Conservation (phyloP, 1,140 invertebrate genomes). For the Cotesia chilonis region DNA sequence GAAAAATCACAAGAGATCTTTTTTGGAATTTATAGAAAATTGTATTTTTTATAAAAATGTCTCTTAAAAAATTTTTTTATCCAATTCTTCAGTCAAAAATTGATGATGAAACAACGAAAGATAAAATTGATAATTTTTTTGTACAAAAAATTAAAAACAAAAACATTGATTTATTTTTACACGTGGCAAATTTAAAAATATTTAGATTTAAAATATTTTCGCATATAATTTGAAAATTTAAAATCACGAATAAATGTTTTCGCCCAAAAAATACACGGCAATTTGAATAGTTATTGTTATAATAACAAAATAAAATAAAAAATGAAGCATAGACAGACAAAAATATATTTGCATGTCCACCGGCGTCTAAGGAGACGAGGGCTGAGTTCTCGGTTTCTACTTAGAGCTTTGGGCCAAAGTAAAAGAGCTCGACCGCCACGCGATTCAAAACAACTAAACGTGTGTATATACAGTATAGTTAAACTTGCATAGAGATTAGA, state of each 20-base stretch:
- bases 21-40: too few relatives aligned
- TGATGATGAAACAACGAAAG: too few relatives aligned
- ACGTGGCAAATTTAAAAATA: too few relatives aligned
- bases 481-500: background rate
- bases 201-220: too few relatives aligned
- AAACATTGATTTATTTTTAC: too few relatives aligned
- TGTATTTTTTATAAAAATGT: too few relatives aligned
- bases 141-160: too few relatives aligned
- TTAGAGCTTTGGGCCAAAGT: background rate
- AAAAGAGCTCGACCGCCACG: background rate
- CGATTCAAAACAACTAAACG: background rate
- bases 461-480: background rate
- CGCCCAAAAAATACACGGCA: background rate
- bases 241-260: background rate
- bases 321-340: constrained; percentile 8
- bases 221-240: too few relatives aligned
- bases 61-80: too few relatives aligned
- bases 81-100: too few relatives aligned
- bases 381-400: background rate
- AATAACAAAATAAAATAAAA: background rate
- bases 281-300: background rate
- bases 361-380: background rate
- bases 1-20: too few relatives aligned
- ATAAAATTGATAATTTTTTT: too few relatives aligned
- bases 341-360: constrained; percentile 28